Percentiles rank a stretch among this genome's conserved stretches.
phyloP scores from a whole-genome alignment of 2,888 invertebrate genomes.

The Oscheius sp. region DNA sequence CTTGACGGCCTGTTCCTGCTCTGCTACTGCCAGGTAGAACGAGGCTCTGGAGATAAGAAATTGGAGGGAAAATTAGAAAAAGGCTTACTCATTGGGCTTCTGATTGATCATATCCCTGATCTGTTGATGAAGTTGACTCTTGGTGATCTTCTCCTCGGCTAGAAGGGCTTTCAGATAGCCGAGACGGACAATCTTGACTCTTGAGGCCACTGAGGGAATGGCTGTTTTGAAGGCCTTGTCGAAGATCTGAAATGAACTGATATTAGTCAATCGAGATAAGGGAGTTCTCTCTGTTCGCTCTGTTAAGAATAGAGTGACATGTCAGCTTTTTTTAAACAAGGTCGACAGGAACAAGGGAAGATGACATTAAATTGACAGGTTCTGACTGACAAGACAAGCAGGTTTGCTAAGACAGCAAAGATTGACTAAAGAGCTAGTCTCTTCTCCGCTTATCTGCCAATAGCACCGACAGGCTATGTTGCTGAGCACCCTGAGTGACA shows the following conservation, averaged over 20 bases:
- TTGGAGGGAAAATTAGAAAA: not conserved
- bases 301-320: no score
- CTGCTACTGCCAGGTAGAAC: not conserved
- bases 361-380: no score
- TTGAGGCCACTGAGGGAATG: slow-evolving; percentile 26
- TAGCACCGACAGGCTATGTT: no score
- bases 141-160: slow-evolving; percentile 10
- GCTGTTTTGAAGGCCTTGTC: slow-evolving; percentile 13
- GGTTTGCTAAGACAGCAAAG: no score
- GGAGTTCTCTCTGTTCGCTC: no score
- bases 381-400: no score
- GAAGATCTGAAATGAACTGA: slow-evolving; percentile 28
- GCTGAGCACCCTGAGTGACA: no score
- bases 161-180: slow-evolving; percentile 29
- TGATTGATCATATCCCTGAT: slow-evolving; percentile 16
- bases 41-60: not conserved
- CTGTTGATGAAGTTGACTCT: not conserved
- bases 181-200: slow-evolving; percentile 33
- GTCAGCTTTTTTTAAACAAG: no score
- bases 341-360: no score
- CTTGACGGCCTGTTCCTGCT: slow-evolving; percentile 6
- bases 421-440: no score
- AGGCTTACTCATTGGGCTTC: slow-evolving; percentile 34
- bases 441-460: no score
- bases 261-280: no score